These are phyloP conservation scores for Crematogaster levior DNA, from an alignment of 2,888 invertebrate species.

Conservation along the genomic window DNA sequence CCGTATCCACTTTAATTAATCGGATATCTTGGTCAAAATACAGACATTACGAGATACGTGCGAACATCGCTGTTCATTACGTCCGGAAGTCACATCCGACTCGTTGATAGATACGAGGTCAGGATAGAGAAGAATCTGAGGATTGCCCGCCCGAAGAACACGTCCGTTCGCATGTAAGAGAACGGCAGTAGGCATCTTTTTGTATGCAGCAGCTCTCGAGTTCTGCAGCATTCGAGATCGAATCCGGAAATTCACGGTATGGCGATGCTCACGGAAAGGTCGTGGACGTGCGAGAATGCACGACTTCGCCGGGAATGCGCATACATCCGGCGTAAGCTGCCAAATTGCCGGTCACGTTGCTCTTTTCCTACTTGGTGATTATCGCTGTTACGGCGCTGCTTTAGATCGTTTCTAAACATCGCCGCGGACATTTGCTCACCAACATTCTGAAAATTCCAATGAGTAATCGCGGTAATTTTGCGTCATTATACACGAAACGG, in stretches of 20 bases:
- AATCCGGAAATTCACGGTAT: constrained; percentile 3
- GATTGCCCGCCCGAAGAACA: neutral
- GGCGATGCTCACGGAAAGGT: constrained; percentile 12
- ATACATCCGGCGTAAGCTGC: constrained; percentile 45
- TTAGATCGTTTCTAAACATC: constrained; percentile 7
- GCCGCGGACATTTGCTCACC: neutral
- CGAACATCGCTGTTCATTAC: constrained; percentile 24
- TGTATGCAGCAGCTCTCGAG: constrained; percentile 25
- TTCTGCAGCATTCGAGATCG: constrained; percentile 1
- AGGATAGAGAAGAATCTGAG: constrained; percentile 13
- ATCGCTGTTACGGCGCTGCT: constrained; percentile 1
- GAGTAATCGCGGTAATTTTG: neutral
- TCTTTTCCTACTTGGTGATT: constrained; percentile 5
- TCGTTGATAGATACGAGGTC: constrained; percentile 27
- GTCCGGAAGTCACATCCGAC: constrained; percentile 36
- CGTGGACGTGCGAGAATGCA: constrained; percentile 52
- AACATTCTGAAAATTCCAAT: constrained; percentile 15
- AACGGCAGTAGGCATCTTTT: neutral
- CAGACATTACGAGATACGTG: constrained; percentile 23
- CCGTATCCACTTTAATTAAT: constrained; percentile 21
- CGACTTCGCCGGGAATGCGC: constrained; percentile 29
- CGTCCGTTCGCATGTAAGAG: constrained; percentile 4
- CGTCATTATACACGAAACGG: neutral
- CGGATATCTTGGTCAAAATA: neutral
- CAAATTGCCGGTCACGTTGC: constrained; percentile 36